Base-by-base conservation (phyloP, 2,888 invertebrate species). In the Fragum whitleyi region DNA sequence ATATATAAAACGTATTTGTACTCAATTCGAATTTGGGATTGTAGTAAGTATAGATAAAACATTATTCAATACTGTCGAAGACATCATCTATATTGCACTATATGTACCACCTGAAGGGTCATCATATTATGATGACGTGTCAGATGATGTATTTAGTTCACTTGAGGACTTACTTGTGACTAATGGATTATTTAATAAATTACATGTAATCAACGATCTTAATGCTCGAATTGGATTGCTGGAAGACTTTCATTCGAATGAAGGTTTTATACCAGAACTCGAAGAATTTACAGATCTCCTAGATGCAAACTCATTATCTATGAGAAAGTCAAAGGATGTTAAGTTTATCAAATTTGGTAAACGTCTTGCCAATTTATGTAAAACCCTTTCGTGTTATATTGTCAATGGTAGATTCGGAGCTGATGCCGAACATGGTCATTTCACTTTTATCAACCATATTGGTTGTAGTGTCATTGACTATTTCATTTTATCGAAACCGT, bases 91-190 rank as follows among this genome's bases (percentile, higher is more conserved):
- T 74, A 55, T 42, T 5, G 14, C 23, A 47, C 14, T 74, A 36
- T 67, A 74, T 57, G 16, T 74, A 36, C 67, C 67, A 19, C 67
- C 67, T n/a, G 67, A 74, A 23, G 29, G 21, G 9, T 74, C 74
- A 39, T 55, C 57, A 26, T 42, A 53, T 36, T 55, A 74, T 74
- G 39, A 74, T 16, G 16, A 39, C 0, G 2, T 19, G 11, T n/a
- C 11, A 2, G 7, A 21, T 7, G 14, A 23, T 36, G 67, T 14
- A 21, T 39, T 67, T 26, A n/a, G 26, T n/a, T 28, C n/a, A 29
- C 14, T 68, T 2, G 73, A 73, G 62, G 53, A 73, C 1, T 28
- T 19, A 26, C 14, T 73, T 9, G 55, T 26, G 21, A 26, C 9
- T 39, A 26, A 55, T 36, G 28, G 67, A 23, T 32, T 74, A n/a